A percentile compares a stretch with the other conserved stretches of the same genome.
Evolutionary conservation across 2,888 invertebrate species (phyloP).

Genomic region (Amiota minor): DNA sequence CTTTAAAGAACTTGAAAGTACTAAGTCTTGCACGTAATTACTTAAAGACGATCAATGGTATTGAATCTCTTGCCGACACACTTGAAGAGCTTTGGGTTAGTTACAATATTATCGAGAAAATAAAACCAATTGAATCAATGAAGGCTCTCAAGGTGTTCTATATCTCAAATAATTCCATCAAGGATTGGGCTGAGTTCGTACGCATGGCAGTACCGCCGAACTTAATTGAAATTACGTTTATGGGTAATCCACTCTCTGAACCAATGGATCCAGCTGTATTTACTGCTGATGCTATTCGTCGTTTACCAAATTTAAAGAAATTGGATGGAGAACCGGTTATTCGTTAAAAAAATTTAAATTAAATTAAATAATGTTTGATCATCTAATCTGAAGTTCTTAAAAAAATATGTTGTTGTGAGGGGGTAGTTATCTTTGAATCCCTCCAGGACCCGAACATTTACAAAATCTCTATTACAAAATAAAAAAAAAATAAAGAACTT

Average conservation of each 20-base stretch:
- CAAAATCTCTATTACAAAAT: too few species aligned
- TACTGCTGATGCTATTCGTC: conserved; percentile 81
- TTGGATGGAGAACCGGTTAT: conserved; percentile 78
- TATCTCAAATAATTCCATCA: conserved; percentile 87
- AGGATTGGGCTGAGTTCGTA: conserved; percentile 92
- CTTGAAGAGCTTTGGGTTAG: conserved; percentile 95
- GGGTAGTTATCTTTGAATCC: too few species aligned
- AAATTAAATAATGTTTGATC: too few species aligned
- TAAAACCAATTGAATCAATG: conserved; percentile 88
- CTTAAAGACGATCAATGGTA: conserved; percentile 90
- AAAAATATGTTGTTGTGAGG: too few species aligned
- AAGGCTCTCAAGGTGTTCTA: conserved; percentile 88
- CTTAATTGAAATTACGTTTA: conserved; percentile 86
- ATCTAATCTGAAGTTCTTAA: too few species aligned
- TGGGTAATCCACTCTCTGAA: conserved; percentile 86
- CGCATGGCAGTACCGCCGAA: conserved; percentile 83
- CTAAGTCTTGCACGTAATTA: conserved; percentile 91
- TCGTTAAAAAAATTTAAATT: neutral
- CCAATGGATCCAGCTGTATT: conserved; percentile 81
- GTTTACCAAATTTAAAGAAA: conserved; percentile 84
- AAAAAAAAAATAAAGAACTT: too few species aligned
- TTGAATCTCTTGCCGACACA: conserved; percentile 90
- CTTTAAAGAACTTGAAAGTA: conserved; percentile 87
- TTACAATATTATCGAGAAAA: conserved; percentile 92
- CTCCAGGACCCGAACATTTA: too few species aligned